A percentile compares a stretch with the other conserved stretches of the same genome.
phyloP scores from a whole-genome alignment of 2,797 vertebrate species.

The Channa striata region DNA sequence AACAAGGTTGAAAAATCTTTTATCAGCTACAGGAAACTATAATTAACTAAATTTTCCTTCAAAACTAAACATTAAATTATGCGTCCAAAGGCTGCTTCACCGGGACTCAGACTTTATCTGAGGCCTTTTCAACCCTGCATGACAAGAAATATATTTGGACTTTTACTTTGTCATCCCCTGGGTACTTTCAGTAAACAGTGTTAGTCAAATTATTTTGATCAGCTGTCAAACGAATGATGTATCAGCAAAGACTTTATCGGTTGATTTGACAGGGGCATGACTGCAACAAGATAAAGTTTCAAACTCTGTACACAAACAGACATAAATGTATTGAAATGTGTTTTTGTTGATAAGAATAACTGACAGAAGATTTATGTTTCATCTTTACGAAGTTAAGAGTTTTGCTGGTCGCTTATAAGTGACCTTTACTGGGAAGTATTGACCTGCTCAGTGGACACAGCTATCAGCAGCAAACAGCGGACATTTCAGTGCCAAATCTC shows the following conservation, averaged over 20 bases:
- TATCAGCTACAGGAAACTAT: background rate
- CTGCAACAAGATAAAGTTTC: constrained; percentile 13
- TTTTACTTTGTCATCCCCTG: constrained; percentile 4
- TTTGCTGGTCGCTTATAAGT: constrained; percentile 3
- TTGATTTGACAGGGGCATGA: constrained; percentile 7
- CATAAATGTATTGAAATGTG: constrained; percentile 27
- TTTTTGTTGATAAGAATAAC: constrained; percentile 42
- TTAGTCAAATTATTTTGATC: constrained; percentile 26
- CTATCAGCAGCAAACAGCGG: constrained; percentile 40
- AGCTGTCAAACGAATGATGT: constrained; percentile 13
- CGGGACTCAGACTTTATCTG: background rate
- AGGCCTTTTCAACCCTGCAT: constrained; percentile 1
- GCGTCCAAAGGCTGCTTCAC: background rate
- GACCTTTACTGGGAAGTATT: background rate
- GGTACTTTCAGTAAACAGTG: constrained; percentile 17
- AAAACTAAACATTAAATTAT: background rate
- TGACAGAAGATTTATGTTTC: constrained; percentile 30
- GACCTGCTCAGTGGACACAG: constrained; percentile 14
- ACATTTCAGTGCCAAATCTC: constrained; percentile 34
- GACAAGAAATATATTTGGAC: background rate
- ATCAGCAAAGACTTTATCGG: background rate
- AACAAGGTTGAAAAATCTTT: background rate
- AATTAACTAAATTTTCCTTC: no score
- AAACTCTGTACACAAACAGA: constrained; percentile 21
- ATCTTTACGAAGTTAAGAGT: constrained; percentile 27